Evolutionary conservation across 2,797 vertebrate genomes (phyloP), one percentile per base, ranked within the genome.

Genomic region (Orientallactaga sibirica): DNA sequence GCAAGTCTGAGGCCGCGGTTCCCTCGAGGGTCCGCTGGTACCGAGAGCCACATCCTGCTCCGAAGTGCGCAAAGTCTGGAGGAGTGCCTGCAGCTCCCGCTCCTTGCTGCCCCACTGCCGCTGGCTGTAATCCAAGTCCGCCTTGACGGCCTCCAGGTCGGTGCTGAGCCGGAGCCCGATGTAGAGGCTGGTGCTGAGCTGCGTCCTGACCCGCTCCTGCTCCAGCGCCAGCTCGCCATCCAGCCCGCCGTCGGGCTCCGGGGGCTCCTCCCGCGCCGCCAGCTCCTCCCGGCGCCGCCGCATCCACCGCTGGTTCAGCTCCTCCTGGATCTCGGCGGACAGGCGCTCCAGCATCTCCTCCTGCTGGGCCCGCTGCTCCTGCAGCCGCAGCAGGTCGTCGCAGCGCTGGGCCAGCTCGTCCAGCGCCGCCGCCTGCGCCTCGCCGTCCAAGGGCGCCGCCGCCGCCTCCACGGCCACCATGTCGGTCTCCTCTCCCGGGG

Each of bases 301-400:
- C 99, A 99, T 99, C 99, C 99, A 99, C 86, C 99, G 97, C 71
- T 98, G 98, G 98, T 99, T 99, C 37, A 99, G 99, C 97, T 99
- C 99, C 98, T 99, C 98, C 95, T 99, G 99, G 96, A 99, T 99
- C 98, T 99, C 99, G 24, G 97, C 97, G 1, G 99, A 99, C 95
- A 99, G 98, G 96, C 98, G 98, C 96, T 99, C 99, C 96, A 99
- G 97, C 85, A 99, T 98, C 95, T 98, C 99, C 98, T 99, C 99
- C 62, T 99, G 99, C 96, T 98, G 99, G 83, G 97, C 95, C 96
- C 99, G 97, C 98, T 99, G 98, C 97, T 99, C 99, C 95, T 99
- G 99, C 93, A 99, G 98, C 94, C 96, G 91, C 94, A 98, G 97
- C 96, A 99, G 98, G 97, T 99, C 98, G 95, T 99, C 99, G 92